These are phyloP conservation scores for Hipposideros armiger DNA, from an alignment of 2,113 vertebrate genomes.

Conservation along the genomic window DNA sequence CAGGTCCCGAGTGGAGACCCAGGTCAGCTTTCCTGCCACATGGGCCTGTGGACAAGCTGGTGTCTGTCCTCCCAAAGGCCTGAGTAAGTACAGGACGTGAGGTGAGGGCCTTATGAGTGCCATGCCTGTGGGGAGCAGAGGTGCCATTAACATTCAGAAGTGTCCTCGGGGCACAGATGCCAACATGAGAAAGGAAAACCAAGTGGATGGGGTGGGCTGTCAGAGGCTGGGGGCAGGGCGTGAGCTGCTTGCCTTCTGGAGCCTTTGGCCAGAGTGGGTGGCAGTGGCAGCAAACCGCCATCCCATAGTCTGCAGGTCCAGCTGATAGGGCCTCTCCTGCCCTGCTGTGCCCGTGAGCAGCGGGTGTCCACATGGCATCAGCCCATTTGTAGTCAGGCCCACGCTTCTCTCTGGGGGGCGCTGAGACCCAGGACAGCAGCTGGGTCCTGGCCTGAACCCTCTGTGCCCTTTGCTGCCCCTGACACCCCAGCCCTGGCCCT, in stretches of 20 bases:
- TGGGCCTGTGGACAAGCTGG: background rate
- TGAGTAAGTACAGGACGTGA: rapidly evolving
- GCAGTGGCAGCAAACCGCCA: rapidly evolving
- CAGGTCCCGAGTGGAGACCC: background rate
- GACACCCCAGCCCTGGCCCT: background rate
- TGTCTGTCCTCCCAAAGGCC: background rate
- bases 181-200: background rate
- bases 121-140: background rate
- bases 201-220: background rate
- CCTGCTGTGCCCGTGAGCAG: rapidly evolving
- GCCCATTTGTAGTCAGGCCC: background rate
- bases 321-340: background rate
- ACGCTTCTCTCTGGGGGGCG: no score
- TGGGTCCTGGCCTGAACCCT: no score
- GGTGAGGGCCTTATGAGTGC: background rate
- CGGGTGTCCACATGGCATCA: rapidly evolving
- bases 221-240: background rate
- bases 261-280: background rate
- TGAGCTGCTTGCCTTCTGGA: background rate
- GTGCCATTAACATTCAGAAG: no score
- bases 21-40: background rate
- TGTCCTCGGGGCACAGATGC: background rate
- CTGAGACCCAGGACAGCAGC: background rate
- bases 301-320: background rate
- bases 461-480: background rate